These are phyloP conservation scores for Merops nubicus DNA, from an alignment of 2,113 vertebrate species.

Conservation along the genomic window DNA sequence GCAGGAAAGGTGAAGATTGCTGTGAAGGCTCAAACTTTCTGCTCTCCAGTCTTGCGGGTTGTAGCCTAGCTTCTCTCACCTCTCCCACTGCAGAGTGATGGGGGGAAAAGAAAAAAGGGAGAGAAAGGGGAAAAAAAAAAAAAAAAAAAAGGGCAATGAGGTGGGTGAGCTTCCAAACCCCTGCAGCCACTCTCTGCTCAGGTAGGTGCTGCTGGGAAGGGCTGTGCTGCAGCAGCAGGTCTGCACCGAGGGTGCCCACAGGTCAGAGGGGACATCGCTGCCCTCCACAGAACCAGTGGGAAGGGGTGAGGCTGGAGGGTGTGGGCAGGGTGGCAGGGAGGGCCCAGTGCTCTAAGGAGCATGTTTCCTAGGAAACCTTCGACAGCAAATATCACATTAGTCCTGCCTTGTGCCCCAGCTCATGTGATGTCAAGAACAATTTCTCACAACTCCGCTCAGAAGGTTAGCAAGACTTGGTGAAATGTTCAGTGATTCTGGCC, in stretches of 20 bases:
- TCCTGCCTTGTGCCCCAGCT: slow-evolving; percentile 63
- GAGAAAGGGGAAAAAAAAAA: background rate
- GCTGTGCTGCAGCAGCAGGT: background rate
- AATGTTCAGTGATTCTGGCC: slow-evolving; percentile 12
- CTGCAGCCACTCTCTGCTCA: background rate
- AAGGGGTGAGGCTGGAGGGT: background rate
- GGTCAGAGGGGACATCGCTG: background rate
- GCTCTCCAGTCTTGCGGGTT: background rate
- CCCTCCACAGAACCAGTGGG: slow-evolving; percentile 7
- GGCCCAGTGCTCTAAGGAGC: background rate
- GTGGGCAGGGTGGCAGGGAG: background rate
- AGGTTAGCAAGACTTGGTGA: slow-evolving; percentile 58
- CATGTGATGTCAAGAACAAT: slow-evolving; percentile 66
- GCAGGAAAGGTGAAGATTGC: background rate
- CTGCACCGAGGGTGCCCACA: rapidly evolving
- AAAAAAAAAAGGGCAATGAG: background rate
- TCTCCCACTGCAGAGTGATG: background rate
- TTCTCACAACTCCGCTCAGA: slow-evolving; percentile 67
- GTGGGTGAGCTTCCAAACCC: background rate
- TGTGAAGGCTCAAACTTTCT: background rate
- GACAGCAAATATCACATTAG: slow-evolving; percentile 63
- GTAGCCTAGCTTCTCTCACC: background rate
- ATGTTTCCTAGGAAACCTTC: slow-evolving; percentile 65
- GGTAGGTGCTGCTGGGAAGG: background rate
- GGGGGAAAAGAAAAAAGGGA: too few relatives aligned